These are phyloP conservation scores for Verasper variegatus DNA, from an alignment of 2,113 vertebrate genomes.

Conservation along the genomic window DNA sequence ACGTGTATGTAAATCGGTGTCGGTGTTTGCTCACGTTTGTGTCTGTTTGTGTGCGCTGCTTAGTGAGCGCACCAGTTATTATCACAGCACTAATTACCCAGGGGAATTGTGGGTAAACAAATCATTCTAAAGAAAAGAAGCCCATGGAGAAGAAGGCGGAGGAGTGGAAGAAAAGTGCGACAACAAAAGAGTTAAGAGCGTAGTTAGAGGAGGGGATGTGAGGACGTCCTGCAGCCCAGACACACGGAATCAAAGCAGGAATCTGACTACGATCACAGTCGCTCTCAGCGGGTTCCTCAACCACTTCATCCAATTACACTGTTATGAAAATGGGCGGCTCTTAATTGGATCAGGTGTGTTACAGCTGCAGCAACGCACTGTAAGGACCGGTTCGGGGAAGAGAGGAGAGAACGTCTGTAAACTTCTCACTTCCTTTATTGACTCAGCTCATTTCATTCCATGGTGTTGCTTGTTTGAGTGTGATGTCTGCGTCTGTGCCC, in stretches of 20 bases:
- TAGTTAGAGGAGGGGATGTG: slow-evolving; percentile 28
- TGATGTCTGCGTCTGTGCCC: too few relatives aligned
- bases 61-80: slow-evolving; percentile 72
- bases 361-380: neutral
- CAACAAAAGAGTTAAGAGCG: slow-evolving; percentile 42
- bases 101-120: slow-evolving; percentile 77
- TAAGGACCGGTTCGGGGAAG: neutral
- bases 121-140: slow-evolving; percentile 67
- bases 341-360: slow-evolving; percentile 52
- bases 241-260: slow-evolving; percentile 6
- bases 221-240: neutral
- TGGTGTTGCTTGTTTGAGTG: too few relatives aligned
- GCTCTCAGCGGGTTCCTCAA: slow-evolving; percentile 27
- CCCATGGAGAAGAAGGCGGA: slow-evolving; percentile 45
- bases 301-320: slow-evolving; percentile 40
- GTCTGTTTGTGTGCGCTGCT: slow-evolving; percentile 42
- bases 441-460: too few relatives aligned
- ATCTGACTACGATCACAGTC: slow-evolving; percentile 25
- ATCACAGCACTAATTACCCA: slow-evolving; percentile 77
- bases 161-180: slow-evolving; percentile 47
- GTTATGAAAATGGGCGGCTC: slow-evolving; percentile 25
- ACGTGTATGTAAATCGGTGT: neutral
- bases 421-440: too few relatives aligned
- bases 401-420: neutral
- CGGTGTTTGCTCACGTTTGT: neutral